Base-by-base conservation (phyloP, 1,140 invertebrate genomes). In the Aphaenogaster rudis region DNA sequence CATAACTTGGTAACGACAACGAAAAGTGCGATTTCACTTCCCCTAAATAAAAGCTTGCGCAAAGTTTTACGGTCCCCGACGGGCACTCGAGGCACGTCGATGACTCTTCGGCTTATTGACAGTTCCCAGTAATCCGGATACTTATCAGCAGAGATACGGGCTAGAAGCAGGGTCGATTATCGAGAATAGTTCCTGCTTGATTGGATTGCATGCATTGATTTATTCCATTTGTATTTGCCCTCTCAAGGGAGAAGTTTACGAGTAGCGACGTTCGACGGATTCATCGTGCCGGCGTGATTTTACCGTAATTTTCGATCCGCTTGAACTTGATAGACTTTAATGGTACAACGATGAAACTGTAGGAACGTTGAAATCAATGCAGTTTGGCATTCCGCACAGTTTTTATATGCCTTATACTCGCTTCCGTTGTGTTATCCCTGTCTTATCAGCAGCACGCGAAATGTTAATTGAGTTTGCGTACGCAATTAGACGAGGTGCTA, bases 181-280 rank as follows among this genome's bases (percentile, higher is more conserved):
- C 36, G 42, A 42, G 57, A 67, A 71, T 64, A 72, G 54, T 59
- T 1, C 33, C n/a, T 15, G 48, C 42, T 78, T 77, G 64, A 91
- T 91, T 89, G 86, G 82, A 90, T 91, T 90, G 74, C 77, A 45
- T 52, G 87, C 64, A 67, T 86, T 78, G 78, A 84, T 74, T 82
- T 82, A 82, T 74, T 84, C 42, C 80, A 61, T 48, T 80, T 87
- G 69, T 54, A 72, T 72, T 72, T 64, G 45, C 17, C 21, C 11
- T 52, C 45, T 67, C 45, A 48, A 57, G 48, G 48, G 78, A 72
- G 21, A 69, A 87, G 17, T 71, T 71, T 54, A 33, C 50, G n/a
- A 79, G 48, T 52, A 11, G 48, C 28, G 48, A 52, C 13, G 28
- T 48, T 48, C n/a, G 63, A 52, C n/a, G 50, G 21, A 80, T 69